Evolutionary conservation across 2,888 invertebrate genomes (phyloP).

Genomic region (Eristalinus sepulchralis): DNA sequence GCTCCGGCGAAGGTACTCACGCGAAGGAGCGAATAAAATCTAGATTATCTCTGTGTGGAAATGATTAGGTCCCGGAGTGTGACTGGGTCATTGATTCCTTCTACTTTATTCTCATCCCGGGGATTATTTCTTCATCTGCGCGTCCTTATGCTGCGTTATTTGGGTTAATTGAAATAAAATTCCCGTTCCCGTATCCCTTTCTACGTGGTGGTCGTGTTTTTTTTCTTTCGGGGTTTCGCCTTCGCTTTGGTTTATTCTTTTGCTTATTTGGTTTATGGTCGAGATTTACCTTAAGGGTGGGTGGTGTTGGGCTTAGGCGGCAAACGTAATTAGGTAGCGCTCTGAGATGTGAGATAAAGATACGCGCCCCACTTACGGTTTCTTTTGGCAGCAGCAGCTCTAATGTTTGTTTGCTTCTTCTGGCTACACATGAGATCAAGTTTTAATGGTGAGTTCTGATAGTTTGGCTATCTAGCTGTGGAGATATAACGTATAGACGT

Average conservation of each 20-base stretch:
- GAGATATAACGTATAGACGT: no score
- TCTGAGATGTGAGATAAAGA: not conserved
- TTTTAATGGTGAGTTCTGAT: not conserved
- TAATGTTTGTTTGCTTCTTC: not conserved
- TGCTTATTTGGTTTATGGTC: conserved; percentile 58
- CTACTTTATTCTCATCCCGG: conserved; percentile 69
- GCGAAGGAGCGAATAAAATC: conserved; percentile 69
- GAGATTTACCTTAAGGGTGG: conserved; percentile 67
- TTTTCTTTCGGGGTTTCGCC: no score
- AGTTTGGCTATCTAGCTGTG: not conserved
- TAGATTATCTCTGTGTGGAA: conserved; percentile 70
- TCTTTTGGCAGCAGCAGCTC: not conserved
- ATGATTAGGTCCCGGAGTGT: conserved; percentile 70
- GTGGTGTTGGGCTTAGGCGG: not conserved
- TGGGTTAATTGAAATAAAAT: conserved; percentile 71
- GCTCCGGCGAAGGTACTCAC: conserved; percentile 61
- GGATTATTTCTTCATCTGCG: conserved; percentile 71
- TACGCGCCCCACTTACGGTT: not conserved
- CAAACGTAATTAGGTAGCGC: conserved; percentile 62
- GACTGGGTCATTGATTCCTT: conserved; percentile 71
- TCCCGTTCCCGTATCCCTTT: conserved; percentile 47
- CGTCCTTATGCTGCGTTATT: conserved; percentile 69
- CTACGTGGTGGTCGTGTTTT: not conserved
- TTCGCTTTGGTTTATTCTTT: conserved; percentile 14
- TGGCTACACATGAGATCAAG: not conserved